Conservation (phyloP, 2,888 invertebrate genomes). For the Saturnia japonica region DNA sequence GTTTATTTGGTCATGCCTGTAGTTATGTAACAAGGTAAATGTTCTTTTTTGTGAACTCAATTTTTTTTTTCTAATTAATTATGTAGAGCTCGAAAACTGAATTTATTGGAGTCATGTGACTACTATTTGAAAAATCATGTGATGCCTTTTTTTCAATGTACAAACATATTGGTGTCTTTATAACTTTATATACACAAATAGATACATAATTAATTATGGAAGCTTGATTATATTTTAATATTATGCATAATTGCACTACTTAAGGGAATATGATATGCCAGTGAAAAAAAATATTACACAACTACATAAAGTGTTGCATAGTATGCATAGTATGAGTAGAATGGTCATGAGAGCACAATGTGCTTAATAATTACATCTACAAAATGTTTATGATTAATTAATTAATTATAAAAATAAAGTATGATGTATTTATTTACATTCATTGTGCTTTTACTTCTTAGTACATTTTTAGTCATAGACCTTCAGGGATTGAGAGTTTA, state of each 20-base stretch:
- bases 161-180: background rate
- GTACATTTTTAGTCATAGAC: background rate
- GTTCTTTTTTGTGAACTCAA: conserved; percentile 35
- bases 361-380: conserved; percentile 4
- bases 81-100: conserved; percentile 40
- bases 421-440: background rate
- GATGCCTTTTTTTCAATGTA: conserved; percentile 43
- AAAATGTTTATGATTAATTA: background rate
- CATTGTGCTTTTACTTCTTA: background rate
- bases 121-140: conserved; percentile 56
- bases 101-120: conserved; percentile 69
- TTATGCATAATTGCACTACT: background rate
- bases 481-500: too few species aligned
- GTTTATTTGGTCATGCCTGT: conserved; percentile 68
- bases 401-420: background rate
- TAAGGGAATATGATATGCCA: background rate
- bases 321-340: background rate
- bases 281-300: conserved; percentile 55
- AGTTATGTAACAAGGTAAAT: conserved; percentile 77
- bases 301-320: conserved; percentile 47
- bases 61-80: conserved; percentile 24
- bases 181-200: background rate
- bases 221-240: background rate
- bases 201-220: background rate
- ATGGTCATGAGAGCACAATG: conserved; percentile 1